Evolutionary conservation across 2,888 invertebrate species (phyloP), one percentile per base, ranked within the genome.

Genomic region (Crossocerus cetratus): DNA sequence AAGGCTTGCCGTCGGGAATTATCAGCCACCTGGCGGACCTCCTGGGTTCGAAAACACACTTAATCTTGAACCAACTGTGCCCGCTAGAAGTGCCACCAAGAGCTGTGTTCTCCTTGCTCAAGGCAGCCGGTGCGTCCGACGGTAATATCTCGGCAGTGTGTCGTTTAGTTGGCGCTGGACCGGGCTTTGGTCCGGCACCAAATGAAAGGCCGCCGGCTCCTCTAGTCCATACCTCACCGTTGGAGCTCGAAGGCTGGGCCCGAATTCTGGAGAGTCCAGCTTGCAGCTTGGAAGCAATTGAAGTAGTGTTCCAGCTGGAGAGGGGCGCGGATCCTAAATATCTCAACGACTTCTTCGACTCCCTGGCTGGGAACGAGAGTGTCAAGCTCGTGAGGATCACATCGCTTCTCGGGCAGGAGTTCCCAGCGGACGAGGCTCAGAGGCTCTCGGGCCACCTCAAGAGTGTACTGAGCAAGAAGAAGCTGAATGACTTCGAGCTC

Each of bases 111-210:
- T 90, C 91, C 2, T 84, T 93, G 67, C 89, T 92, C 14, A 89
- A 92, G 73, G 91, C 92, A n/a, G 92, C 92, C 11, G 92, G 92
- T 0, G 91, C 91, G 20, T 91, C 91, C 14, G 92, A 92, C 68
- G 90, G 91, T 5, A 92, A 92, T 82, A 90, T 92, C 57, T 90
- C 91, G 2, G 92, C 92, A 13, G 91, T 92, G 42, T 92, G 92
- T 80, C 88, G 91, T 76, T 87, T 92, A 63, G 86, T 92, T 21
- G 91, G 92, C 1, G 91, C 91, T 3, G 91, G 90, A 45, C 90
- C 91, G 23, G 88, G 88, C 2, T 89, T 90, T 70, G 91, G 91
- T 11, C 90, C 91, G 5, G 91, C 90, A 5, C 90, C 91, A 0
- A 87, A 84, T 73, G 88, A 88, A 57, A 77, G 85, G 45, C 86